phyloP scores from a whole-genome alignment of 2,797 vertebrate species.

The Lemur catta region DNA sequence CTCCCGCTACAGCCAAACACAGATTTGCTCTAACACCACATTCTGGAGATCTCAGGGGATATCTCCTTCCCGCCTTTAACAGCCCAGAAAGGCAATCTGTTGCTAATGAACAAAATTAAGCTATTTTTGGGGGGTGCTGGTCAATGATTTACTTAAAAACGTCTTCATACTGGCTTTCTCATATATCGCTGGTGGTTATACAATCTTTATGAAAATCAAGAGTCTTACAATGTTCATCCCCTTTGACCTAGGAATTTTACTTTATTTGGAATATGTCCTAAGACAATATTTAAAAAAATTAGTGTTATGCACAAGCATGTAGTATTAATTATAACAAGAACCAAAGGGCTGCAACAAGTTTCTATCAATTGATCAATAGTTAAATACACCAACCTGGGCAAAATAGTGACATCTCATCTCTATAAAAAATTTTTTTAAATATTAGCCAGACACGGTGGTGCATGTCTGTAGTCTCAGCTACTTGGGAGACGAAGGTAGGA shows the following conservation, averaged over 20 bases:
- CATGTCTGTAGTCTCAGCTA: too few species aligned
- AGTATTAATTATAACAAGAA: neutral
- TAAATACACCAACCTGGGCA: neutral
- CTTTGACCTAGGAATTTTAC: neutral
- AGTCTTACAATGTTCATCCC: neutral
- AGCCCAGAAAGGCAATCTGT: neutral
- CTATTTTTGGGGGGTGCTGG: neutral
- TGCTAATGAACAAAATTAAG: constrained; percentile 14
- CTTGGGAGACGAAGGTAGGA: too few species aligned
- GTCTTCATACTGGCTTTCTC: neutral
- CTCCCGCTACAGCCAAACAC: neutral
- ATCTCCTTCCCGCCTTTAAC: neutral
- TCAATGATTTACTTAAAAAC: neutral
- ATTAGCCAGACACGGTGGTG: too few species aligned
- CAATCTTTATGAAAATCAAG: neutral
- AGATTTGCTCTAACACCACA: neutral
- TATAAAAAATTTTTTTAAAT: too few species aligned
- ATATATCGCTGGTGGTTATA: neutral
- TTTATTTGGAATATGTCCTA: neutral
- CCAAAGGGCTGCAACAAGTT: too few species aligned
- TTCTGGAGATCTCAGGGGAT: neutral
- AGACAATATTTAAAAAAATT: neutral
- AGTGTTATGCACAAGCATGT: neutral
- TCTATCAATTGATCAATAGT: too few species aligned
- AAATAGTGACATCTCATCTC: neutral